phyloP scores from a whole-genome alignment of 2,797 vertebrate species.

The Ctenochaetus hawaiiensis region DNA sequence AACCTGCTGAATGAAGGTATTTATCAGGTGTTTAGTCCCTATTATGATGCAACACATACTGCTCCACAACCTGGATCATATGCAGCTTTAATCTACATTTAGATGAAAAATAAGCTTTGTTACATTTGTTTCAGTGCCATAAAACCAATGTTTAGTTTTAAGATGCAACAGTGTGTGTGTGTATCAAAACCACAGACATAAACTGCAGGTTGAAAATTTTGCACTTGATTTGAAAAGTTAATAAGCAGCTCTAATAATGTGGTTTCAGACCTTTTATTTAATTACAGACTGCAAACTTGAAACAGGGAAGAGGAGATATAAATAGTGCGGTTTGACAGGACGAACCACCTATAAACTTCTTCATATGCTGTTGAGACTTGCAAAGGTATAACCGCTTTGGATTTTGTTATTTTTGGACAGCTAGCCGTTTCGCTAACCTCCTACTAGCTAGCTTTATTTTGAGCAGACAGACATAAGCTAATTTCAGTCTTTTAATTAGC shows the following conservation, averaged over 20 bases:
- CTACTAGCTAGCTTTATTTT: too few species aligned
- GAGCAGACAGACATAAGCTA: too few species aligned
- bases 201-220: conserved; percentile 22
- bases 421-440: too few species aligned
- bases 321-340: conserved; percentile 17
- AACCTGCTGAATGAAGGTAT: neutral
- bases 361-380: neutral
- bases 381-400: neutral
- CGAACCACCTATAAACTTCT: neutral
- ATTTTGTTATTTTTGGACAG: too few species aligned
- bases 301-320: neutral
- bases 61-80: too few species aligned
- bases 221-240: conserved; percentile 20
- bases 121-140: too few species aligned
- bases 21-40: neutral
- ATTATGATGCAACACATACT: too few species aligned
- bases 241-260: conserved; percentile 23
- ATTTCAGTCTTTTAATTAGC: too few species aligned
- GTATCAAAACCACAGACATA: conserved; percentile 10
- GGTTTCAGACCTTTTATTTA: conserved; percentile 37
- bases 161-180: neutral
- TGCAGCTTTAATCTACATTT: neutral
- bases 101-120: too few species aligned
- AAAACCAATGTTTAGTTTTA: too few species aligned
- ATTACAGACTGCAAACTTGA: conserved; percentile 28